A percentile compares a stretch with the other conserved stretches of the same genome.
Conservation (phyloP, 37 sponge, comb jelly and placozoan genomes). For the Agelas oroides region DNA sequence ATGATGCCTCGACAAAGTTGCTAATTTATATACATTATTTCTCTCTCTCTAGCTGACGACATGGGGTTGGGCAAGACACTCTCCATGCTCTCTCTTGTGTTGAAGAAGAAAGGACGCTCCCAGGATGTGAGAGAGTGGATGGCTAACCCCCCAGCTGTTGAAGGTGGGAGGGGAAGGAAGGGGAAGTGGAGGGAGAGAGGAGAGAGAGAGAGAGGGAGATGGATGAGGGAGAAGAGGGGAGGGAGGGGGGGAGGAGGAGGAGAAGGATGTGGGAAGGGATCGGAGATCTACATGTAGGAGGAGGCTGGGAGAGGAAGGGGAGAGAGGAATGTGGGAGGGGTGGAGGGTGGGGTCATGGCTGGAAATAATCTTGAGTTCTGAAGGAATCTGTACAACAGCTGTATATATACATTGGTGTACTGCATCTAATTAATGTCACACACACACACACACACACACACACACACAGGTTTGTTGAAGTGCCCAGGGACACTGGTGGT, state of each 20-base stretch:
- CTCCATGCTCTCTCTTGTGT: conserved; percentile 66
- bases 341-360: no score
- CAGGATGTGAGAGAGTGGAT: conserved; percentile 14
- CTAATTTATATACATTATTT: background rate
- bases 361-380: no score
- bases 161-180: background rate
- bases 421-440: no score
- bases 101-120: conserved; percentile 24
- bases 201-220: no score
- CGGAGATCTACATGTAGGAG: no score
- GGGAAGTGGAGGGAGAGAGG: no score
- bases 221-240: no score
- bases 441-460: no score
- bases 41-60: conserved; percentile 70
- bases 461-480: conserved; percentile 27
- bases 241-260: no score
- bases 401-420: no score
- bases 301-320: background rate
- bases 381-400: no score
- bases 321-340: background rate
- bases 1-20: no score
- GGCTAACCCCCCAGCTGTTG: background rate
- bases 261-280: background rate
- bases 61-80: conserved; percentile 91
- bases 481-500: conserved; percentile 69